A percentile compares a stretch with the other conserved stretches of the same genome.
Conservation (phyloP, 2,888 invertebrate genomes). For the Ectobius pallidus region DNA sequence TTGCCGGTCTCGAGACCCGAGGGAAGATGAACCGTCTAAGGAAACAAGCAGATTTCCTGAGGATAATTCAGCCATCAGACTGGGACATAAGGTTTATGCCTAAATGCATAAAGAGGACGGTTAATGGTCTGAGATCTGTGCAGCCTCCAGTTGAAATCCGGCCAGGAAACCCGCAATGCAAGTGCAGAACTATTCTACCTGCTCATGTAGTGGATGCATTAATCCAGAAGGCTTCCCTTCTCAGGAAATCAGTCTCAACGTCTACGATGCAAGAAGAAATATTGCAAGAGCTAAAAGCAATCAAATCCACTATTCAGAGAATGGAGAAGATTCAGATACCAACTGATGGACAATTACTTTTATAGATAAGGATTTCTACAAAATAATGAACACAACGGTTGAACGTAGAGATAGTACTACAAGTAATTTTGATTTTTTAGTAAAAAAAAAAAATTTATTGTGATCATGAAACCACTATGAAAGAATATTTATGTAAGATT, state of each 20-base stretch:
- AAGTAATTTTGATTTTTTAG: too few species aligned
- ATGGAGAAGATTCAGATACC: too few species aligned
- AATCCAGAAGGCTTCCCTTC: background rate
- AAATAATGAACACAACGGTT: too few species aligned
- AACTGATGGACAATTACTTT: too few species aligned
- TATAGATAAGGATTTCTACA: too few species aligned
- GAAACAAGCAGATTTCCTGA: slow-evolving; percentile 63
- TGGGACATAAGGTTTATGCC: slow-evolving; percentile 56
- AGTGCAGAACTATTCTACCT: background rate
- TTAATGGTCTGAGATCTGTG: background rate
- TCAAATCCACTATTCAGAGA: too few species aligned
- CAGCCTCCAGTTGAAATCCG: background rate
- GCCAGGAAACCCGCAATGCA: slow-evolving; percentile 3
- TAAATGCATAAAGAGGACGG: slow-evolving; percentile 38
- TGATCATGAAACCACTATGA: too few species aligned
- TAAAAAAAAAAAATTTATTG: too few species aligned
- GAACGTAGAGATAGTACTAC: too few species aligned
- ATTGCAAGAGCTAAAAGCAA: too few species aligned
- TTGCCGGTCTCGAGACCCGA: slow-evolving; percentile 61
- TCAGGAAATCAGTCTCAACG: background rate
- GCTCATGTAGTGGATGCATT: background rate
- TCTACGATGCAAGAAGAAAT: background rate
- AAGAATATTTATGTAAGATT: too few species aligned
- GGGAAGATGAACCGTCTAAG: slow-evolving; percentile 62
- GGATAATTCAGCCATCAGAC: slow-evolving; percentile 59